Base-by-base conservation (phyloP, 2,113 vertebrate genomes). In the Macroglossus sobrinus region DNA sequence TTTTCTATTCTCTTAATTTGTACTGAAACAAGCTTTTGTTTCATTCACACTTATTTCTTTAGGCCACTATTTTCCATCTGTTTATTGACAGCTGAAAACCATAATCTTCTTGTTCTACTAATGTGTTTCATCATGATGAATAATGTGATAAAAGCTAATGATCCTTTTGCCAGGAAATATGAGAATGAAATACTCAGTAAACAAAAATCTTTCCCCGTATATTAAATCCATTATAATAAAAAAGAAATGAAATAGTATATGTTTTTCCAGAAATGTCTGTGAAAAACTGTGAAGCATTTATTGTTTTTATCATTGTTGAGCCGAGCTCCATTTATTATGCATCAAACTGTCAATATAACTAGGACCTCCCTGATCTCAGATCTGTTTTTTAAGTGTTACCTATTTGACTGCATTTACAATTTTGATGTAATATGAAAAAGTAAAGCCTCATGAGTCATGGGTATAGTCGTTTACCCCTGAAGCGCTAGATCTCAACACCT, bases 51-150 rank as follows among this genome's bases (percentile, higher is more conserved):
- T 91, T 63, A 40, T 69, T 85, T 86, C 43, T 92, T 90, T 64
- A 93, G 35, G 66, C 57, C 40, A 80, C 78, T 35, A 7, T 81
- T 84, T 91, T 91, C 38, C 28, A 81, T 87, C 43, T 96, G 30
- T 68, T 94, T 89, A 90, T 35, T 88, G 40, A 89, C 22, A 57
- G 10, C 59, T 94, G 66, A 72, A 93, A 94, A 89, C 63, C 40
- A 86, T 86, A 78, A 81, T 94, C 71, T 81, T 64, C 92, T 97
- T 93, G 82, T 95, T 55, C 55, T 96, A 38, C 63, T 76, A 78
- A 86, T 93, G 12, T 74, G 30, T 89, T 93, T 66, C 33, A 40
- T 63, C 40, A 43, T 81, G 82, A 89, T 69, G 47, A 95, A 82
- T 89, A 71, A 92, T 91, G 68, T 86, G 28, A 89, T 75, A 92